These are phyloP conservation scores for Furnarius figulus DNA, from an alignment of 2,113 vertebrate species.

Conservation along the genomic window DNA sequence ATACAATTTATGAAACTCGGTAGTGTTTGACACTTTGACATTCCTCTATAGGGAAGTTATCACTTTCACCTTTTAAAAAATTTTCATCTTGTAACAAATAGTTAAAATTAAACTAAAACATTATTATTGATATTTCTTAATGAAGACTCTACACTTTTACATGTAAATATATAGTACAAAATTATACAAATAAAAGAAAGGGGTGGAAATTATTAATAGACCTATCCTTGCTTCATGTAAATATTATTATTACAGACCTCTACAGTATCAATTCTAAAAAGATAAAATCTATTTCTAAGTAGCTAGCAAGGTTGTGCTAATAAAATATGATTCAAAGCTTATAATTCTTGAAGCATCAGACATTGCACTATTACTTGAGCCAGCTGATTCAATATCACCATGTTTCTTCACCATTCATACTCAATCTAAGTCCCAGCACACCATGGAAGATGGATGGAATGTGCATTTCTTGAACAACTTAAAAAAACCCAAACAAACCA, in stretches of 20 bases:
- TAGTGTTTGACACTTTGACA: slow-evolving; percentile 65
- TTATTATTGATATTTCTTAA: slow-evolving; percentile 72
- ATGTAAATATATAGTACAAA: slow-evolving; percentile 81
- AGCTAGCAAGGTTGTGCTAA: slow-evolving; percentile 87
- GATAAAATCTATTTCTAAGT: slow-evolving; percentile 83
- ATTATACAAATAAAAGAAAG: slow-evolving; percentile 80
- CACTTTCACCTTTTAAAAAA: slow-evolving; percentile 74
- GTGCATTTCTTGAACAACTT: slow-evolving; percentile 78
- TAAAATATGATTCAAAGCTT: slow-evolving; percentile 84
- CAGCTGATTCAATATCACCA: slow-evolving; percentile 74
- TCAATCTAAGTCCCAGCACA: slow-evolving; percentile 69
- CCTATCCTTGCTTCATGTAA: slow-evolving; percentile 77
- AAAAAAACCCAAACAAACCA: slow-evolving; percentile 52
- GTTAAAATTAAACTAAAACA: slow-evolving; percentile 76
- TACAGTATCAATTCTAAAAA: slow-evolving; percentile 82
- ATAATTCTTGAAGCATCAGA: slow-evolving; percentile 79
- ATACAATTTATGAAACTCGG: slow-evolving; percentile 70
- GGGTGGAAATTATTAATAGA: slow-evolving; percentile 74
- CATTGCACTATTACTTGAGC: slow-evolving; percentile 82
- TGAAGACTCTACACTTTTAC: slow-evolving; percentile 76
- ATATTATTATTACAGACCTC: slow-evolving; percentile 76
- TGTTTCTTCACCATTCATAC: slow-evolving; percentile 76
- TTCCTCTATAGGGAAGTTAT: slow-evolving; percentile 68
- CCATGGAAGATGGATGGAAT: slow-evolving; percentile 73
- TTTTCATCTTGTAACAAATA: slow-evolving; percentile 77